phyloP scores from a whole-genome alignment of 2,888 invertebrate species.

The Nymphalis polychloros region DNA sequence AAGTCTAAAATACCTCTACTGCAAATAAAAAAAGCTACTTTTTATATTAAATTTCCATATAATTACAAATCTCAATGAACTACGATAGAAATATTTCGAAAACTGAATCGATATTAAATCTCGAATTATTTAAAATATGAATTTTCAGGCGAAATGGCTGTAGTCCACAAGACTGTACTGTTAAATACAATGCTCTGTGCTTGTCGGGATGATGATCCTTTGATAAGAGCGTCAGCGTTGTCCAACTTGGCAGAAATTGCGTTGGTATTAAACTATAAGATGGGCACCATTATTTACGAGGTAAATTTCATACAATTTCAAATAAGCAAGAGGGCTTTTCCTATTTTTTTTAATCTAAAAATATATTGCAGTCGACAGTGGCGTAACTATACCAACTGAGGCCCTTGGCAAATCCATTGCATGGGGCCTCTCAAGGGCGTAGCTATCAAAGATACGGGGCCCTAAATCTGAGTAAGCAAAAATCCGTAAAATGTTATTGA shows the following conservation, averaged over 20 bases:
- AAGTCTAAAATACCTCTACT: not conserved
- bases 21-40: not conserved
- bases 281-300: constrained; percentile 88
- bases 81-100: not conserved
- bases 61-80: not conserved
- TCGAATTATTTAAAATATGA: no score
- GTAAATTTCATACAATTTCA: constrained; percentile 60
- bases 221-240: constrained; percentile 90
- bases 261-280: constrained; percentile 86
- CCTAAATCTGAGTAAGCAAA: no score
- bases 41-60: not conserved
- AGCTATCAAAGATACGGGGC: no score
- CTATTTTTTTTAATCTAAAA: no score
- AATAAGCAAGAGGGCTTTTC: no score
- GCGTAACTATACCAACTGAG: no score
- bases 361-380: no score
- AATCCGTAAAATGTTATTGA: no score
- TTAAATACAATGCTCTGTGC: constrained; percentile 87
- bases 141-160: constrained; percentile 85
- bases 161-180: constrained; percentile 85
- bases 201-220: constrained; percentile 85
- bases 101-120: no score
- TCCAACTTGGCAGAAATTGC: constrained; percentile 93
- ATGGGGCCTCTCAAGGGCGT: no score
- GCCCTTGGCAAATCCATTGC: no score